phyloP scores from a whole-genome alignment of 1,140 invertebrate genomes.

The Scylla paramamosain region DNA sequence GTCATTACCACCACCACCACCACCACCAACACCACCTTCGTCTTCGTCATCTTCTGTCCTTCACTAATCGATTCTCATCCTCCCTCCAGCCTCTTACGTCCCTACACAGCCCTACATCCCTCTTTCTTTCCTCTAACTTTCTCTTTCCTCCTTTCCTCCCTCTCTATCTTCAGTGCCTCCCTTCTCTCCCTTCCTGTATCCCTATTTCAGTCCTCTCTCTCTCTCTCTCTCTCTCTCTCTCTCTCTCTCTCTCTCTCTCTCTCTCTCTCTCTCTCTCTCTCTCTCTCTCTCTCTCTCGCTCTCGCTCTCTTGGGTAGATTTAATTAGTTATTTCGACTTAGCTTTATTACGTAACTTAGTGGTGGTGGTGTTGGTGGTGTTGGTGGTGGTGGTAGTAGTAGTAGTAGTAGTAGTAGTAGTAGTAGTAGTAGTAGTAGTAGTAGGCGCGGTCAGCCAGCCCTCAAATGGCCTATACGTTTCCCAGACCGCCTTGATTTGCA shows the following conservation, averaged over 20 bases:
- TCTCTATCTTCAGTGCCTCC: no score
- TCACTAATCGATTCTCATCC: no score
- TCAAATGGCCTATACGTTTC: not conserved
- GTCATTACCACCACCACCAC: no score
- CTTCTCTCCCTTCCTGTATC: not conserved
- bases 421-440: no score
- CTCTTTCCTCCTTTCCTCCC: not conserved
- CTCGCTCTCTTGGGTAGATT: not conserved
- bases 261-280: not conserved
- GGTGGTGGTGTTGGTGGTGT: no score
- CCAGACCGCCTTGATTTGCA: not conserved
- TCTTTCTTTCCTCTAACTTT: not conserved
- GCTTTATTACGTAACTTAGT: no score
- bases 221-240: slow-evolving; percentile 50
- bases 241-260: not conserved
- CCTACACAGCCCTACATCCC: not conserved
- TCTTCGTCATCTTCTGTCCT: no score
- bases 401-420: no score
- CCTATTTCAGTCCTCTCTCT: not conserved
- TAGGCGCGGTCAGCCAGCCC: not conserved
- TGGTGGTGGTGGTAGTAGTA: no score
- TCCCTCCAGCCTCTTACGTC: no score
- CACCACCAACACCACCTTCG: no score
- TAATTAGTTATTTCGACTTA: not conserved
- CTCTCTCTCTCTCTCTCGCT: not conserved